Evolutionary conservation across 2,113 vertebrate genomes (phyloP), one percentile per base, ranked within the genome.

Genomic region (Gavia stellata): DNA sequence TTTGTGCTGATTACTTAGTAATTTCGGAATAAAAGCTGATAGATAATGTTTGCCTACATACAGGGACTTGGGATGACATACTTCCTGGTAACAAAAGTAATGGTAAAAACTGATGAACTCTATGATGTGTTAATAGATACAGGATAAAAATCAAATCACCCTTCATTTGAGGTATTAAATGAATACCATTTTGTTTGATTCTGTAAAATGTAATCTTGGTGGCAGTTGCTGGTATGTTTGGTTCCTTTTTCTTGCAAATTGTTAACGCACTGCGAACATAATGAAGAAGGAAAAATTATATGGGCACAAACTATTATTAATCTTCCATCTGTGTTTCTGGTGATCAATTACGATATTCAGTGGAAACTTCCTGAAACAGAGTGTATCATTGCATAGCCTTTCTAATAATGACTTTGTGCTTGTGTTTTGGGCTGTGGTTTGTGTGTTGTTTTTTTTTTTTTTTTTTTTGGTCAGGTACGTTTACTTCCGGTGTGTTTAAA

Each of bases 111-210:
- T 28, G 44, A 13, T 91, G 21, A 92, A 73, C 23, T 31, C 14
- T 56, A 8, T 61, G 19, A 71, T 62, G 40, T 4, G 1, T 85
- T 95, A 47, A 80, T 90, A 81, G 56, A 67, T 78, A 65, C 8
- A 75, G 36, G 38, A 9, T 68, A 91, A 87, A 89, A 94, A 70
- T 58, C 13, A 10, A 92, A 24, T 82, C 63, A n/a, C 55, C 25
- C 61, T 94, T 92, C 33, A 45, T 86, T 40, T 85, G 53, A 84
- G 86, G 52, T 88, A n/a, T n/a, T 93, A n/a, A 66, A 63, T 92
- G 38, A 34, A 17, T 72, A 84, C 26, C 21, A 14, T 89, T 97
- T 95, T 97, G 36, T 96, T 95, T 94, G 81, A 74, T 93, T 92
- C 50, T 88, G 26, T 91, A 71, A 77, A 94, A 81, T 78, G 65